phyloP scores from a whole-genome alignment of 1,140 invertebrate species.

The Ridgeia piscesae region DNA sequence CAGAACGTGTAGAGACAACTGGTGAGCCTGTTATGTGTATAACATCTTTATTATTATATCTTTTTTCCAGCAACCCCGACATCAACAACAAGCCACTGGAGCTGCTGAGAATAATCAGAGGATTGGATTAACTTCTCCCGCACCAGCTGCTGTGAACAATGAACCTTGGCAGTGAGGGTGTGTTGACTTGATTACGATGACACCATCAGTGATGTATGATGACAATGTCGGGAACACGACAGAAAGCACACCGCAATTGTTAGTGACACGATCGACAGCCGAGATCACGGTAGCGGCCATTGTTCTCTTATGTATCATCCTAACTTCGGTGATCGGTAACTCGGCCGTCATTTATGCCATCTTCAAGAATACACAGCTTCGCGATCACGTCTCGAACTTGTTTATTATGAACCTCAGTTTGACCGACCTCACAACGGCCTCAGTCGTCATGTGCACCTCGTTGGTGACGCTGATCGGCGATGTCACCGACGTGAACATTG shows the following conservation, averaged over 20 bases:
- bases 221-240: background rate
- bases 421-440: slow-evolving; percentile 46
- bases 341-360: slow-evolving; percentile 43
- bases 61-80: background rate
- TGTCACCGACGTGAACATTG: slow-evolving; percentile 34
- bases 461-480: slow-evolving; percentile 39
- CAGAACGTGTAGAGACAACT: too few relatives aligned
- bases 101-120: background rate
- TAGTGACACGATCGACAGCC: background rate
- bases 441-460: slow-evolving; percentile 48
- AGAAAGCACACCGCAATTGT: background rate
- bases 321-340: slow-evolving; percentile 37
- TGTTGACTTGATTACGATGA: background rate
- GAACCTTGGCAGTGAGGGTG: background rate
- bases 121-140: background rate
- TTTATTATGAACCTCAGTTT: slow-evolving; percentile 51
- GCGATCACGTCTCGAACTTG: slow-evolving; percentile 44
- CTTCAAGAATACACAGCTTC: slow-evolving; percentile 31
- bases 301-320: slow-evolving; percentile 28
- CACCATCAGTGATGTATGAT: background rate
- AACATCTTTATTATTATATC: background rate
- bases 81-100: background rate
- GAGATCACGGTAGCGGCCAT: slow-evolving; percentile 29
- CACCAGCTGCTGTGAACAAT: background rate
- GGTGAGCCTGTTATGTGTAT: background rate